Evolutionary conservation across 1,140 invertebrate genomes (phyloP), one percentile per base, ranked within the genome.

Genomic region (Ips nitidus): DNA sequence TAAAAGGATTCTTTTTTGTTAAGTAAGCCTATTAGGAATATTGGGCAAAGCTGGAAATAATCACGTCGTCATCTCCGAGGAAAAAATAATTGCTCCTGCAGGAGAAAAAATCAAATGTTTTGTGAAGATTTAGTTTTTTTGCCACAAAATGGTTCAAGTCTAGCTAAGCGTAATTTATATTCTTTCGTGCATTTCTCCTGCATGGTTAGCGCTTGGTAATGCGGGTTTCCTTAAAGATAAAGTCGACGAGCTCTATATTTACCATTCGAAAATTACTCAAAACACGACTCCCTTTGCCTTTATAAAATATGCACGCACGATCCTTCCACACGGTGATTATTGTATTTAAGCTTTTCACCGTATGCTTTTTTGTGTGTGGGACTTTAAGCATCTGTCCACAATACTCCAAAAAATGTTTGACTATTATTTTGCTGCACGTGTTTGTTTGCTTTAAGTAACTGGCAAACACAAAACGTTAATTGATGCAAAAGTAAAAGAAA

Each of bases 261-360:
- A 69, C 66, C 70, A 71, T 73, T 66, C 69, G 72, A 66, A 74
- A 75, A 75, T 75, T 75, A 75, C 68, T 70, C 67, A 75, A 74
- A 74, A 74, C 74, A 74, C 65, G 65, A 67, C 65, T 52, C 56
- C 56, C 65, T 43, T 38, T 52, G 47, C 65, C 68, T 68, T 72
- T 65, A 69, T 74, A 66, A 74, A 74, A 69, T 75, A 75, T 72
- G 74, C 74, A 75, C 74, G 72, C 74, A 75, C 74, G 70, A 66
- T 71, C 58, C 59, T 37, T 67, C 45, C 41, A 47, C 22, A 61
- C 59, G 60, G 65, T 65, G 71, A 74, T 74, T 74, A 74, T 72
- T 66, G 70, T 72, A 72, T 69, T 74, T 72, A 66, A 74, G 66
- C 70, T 62, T 74, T 74, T 70, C 67, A 71, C 63, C 64, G 69